Percentiles rank a stretch among this genome's conserved stretches.
Evolutionary conservation across 35 echinoderm and acorn worm genomes (phyloP).

Genomic region (Amphiura filiformis): DNA sequence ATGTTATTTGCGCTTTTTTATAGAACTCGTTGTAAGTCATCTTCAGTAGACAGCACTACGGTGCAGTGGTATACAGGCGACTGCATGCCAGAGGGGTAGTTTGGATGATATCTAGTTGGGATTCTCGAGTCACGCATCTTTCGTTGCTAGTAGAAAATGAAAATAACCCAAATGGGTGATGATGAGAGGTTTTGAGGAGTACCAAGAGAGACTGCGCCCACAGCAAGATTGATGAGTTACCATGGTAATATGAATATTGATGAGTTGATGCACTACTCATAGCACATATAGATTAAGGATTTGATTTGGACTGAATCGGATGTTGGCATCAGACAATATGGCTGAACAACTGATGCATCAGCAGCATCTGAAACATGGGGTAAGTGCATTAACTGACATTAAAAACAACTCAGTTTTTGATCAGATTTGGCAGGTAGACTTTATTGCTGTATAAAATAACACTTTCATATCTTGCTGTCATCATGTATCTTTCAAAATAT

Average conservation of each 20-base stretch:
- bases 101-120: not conserved
- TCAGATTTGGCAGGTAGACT: too few relatives aligned
- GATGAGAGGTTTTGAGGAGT: conserved; percentile 2
- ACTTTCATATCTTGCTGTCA: too few relatives aligned
- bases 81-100: not conserved
- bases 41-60: not conserved
- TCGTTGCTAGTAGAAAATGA: not conserved
- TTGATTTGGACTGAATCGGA: not conserved
- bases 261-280: not conserved
- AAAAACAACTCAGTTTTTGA: too few relatives aligned
- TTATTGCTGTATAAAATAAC: too few relatives aligned
- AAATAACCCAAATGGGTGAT: conserved; percentile 4
- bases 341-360: not conserved
- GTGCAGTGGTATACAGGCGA: not conserved
- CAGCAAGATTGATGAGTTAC: conserved; percentile 9
- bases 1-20: not conserved
- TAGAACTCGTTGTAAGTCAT: not conserved
- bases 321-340: conserved; percentile 1
- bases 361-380: not conserved
- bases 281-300: conserved; percentile 3
- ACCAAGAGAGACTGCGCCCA: conserved; percentile 7
- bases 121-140: not conserved
- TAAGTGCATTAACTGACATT: not conserved
- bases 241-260: conserved; percentile 3
- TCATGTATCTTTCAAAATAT: too few relatives aligned